phyloP scores from a whole-genome alignment of 2,797 vertebrate species.

The Aeoliscus strigatus region DNA sequence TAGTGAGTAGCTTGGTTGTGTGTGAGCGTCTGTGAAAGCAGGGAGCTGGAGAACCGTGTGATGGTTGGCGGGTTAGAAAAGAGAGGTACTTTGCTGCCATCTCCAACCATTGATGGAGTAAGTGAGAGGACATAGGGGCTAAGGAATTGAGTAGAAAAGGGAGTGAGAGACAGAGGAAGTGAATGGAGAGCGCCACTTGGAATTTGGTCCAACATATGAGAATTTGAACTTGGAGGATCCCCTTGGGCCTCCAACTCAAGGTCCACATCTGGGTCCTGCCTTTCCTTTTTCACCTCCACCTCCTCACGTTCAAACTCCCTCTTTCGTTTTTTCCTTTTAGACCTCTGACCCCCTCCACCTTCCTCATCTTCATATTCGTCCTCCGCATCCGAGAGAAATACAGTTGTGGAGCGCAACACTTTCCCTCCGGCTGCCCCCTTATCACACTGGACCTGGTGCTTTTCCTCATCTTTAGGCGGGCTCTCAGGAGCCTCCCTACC shows the following conservation, averaged over 20 bases:
- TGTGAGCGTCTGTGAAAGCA: slow-evolving; percentile 64
- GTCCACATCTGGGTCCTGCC: slow-evolving; percentile 74
- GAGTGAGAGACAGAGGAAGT: slow-evolving; percentile 72
- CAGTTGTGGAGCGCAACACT: slow-evolving; percentile 78
- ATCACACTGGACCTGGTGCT: slow-evolving; percentile 52
- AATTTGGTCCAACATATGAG: slow-evolving; percentile 56
- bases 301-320: slow-evolving; percentile 67
- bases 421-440: slow-evolving; percentile 70
- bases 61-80: slow-evolving; percentile 68
- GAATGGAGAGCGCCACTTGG: slow-evolving; percentile 65
- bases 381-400: slow-evolving; percentile 80
- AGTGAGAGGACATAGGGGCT: slow-evolving; percentile 77
- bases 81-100: slow-evolving; percentile 61
- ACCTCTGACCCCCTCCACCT: slow-evolving; percentile 42
- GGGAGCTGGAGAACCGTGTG: slow-evolving; percentile 64
- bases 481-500: slow-evolving; percentile 62
- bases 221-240: slow-evolving; percentile 70
- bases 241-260: slow-evolving; percentile 77
- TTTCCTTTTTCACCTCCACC: slow-evolving; percentile 70
- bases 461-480: slow-evolving; percentile 63
- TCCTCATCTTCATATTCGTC: slow-evolving; percentile 79
- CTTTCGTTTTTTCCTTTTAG: slow-evolving; percentile 68
- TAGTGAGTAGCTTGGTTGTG: slow-evolving; percentile 60
- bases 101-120: slow-evolving; percentile 65
- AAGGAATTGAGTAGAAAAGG: slow-evolving; percentile 72